Evolutionary conservation across 2,113 vertebrate genomes (phyloP), one percentile per base, ranked within the genome.

Genomic region (Ondatra zibethicus): DNA sequence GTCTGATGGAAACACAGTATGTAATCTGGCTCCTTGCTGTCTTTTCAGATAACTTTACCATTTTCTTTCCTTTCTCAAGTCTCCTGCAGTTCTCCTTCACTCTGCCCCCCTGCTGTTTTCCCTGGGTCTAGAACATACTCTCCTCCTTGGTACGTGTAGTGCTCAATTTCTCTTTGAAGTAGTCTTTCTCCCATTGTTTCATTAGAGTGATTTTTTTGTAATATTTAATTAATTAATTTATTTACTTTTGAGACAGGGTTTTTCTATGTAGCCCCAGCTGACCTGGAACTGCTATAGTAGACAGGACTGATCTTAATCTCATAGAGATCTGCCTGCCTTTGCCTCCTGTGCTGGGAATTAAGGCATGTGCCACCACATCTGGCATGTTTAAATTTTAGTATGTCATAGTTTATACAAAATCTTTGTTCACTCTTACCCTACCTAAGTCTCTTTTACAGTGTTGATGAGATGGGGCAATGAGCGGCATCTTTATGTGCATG

Each of bases 61-160:
- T 93, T 96, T 89, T 42, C 4, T 96, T 5, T 94, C 16, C 21
- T 29, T 31, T 94, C 33, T 84, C 68, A 75, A 10, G 33, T n/a
- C 31, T 93, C 23, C 29, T 27, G 31, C 31, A 55, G 3, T 16
- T 70, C 21, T 68, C 23, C 19, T 25, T 39, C 27, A 47, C 39
- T 73, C 89, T 66, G 0, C 47, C 92, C 5, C 39, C 17, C 36
- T 75, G 50, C 3, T 88, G 33, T 63, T 21, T 76, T 86, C 45
- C 42, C 84, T 89, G 5, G 19, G 82, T 90, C 45, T 90, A 0
- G 55, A 31, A 36, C 19, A 10, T 2, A 42, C 10, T 66, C 92
- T 31, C 87, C 55, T 87, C 23, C 1, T 3, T 31, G 77, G 3
- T 42, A 58, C 3, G 65, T 31, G 70, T 17, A n/a, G 31, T 77